Percentiles rank a stretch among this genome's conserved stretches.
Conservation (phyloP, 2,113 vertebrate genomes). For the Trinectes maculatus region DNA sequence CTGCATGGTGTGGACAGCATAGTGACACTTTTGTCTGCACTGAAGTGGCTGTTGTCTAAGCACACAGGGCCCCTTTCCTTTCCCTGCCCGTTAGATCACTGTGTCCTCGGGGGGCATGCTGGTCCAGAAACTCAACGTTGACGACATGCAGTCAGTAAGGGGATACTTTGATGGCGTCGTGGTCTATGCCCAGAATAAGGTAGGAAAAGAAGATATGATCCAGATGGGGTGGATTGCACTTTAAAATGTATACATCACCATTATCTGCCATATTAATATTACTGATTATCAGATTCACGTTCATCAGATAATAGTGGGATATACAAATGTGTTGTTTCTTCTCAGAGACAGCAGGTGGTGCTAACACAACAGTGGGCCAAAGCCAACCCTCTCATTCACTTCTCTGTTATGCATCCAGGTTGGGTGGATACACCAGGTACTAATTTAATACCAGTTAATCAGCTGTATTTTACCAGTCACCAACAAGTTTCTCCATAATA, state of each 20-base stretch:
- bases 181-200: conserved; percentile 83
- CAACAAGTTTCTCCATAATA: too few species aligned
- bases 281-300: too few species aligned
- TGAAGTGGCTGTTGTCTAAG: conserved; percentile 55
- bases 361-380: conserved; percentile 84
- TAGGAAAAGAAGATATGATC: conserved; percentile 24
- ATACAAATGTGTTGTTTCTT: conserved; percentile 50
- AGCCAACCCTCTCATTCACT: conserved; percentile 77
- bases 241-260: not conserved
- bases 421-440: conserved; percentile 86
- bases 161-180: conserved; percentile 73
- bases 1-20: conserved; percentile 47
- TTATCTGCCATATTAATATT: too few species aligned
- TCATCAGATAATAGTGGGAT: too few species aligned
- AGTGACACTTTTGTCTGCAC: conserved; percentile 60
- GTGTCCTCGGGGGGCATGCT: conserved; percentile 83
- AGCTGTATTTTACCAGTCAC: too few species aligned
- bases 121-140: conserved; percentile 75
- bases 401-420: conserved; percentile 85
- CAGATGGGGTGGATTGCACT: not conserved
- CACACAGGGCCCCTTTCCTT: conserved; percentile 49
- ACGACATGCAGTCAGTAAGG: conserved; percentile 74
- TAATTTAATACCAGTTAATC: not conserved
- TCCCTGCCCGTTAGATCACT: conserved; percentile 73
- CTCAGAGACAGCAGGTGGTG: conserved; percentile 88